Evolutionary conservation across 2,113 vertebrate species (phyloP).

Genomic region (Bubo blakistoni): DNA sequence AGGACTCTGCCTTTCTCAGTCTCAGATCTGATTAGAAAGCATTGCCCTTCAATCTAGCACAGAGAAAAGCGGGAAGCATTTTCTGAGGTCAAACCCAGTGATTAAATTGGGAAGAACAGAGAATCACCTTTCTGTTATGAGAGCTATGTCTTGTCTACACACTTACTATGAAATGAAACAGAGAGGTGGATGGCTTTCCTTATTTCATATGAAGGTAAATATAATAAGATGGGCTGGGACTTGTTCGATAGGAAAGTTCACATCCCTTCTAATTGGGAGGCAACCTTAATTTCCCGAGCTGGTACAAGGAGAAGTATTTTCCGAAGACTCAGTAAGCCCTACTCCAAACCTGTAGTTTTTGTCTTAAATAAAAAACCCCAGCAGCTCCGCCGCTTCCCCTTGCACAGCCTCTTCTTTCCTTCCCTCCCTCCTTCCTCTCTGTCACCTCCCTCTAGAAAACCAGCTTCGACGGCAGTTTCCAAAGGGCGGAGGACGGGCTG

Average conservation of each 20-base stretch:
- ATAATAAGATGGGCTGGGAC: not conserved
- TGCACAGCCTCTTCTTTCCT: not conserved
- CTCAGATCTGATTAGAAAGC: not conserved
- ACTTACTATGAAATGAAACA: not conserved
- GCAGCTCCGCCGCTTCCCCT: not conserved
- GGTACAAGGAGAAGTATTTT: not conserved
- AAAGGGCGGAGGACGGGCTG: too few species aligned
- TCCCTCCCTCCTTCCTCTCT: not conserved
- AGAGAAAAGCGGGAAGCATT: not conserved
- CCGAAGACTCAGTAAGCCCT: not conserved
- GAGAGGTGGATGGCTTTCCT: not conserved
- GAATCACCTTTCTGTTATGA: not conserved
- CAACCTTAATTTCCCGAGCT: not conserved
- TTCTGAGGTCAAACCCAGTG: not conserved
- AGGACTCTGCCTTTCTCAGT: not conserved
- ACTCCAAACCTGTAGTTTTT: not conserved
- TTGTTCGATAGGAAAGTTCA: not conserved
- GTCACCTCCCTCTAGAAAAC: not conserved
- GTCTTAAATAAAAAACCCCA: not conserved
- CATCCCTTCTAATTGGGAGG: not conserved
- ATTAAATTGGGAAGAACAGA: not conserved
- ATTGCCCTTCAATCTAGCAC: not conserved
- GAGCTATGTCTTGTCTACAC: not conserved
- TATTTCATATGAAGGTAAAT: not conserved
- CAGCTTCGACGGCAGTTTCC: not conserved